Percentiles rank a stretch among this genome's conserved stretches.
Conservation (phyloP, 2,888 invertebrate genomes). For the Polyommatus iphigenia region DNA sequence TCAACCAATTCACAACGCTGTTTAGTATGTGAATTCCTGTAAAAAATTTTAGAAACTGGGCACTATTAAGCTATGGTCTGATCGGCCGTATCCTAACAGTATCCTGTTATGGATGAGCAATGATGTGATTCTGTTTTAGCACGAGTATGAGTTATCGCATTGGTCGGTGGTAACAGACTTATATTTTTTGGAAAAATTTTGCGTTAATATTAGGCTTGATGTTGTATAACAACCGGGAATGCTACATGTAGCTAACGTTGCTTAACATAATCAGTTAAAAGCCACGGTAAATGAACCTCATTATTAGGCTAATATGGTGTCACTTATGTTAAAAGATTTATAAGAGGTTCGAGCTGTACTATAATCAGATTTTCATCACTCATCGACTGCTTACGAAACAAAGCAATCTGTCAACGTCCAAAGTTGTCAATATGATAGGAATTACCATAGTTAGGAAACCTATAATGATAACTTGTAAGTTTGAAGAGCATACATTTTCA, state of each 20-base stretch:
- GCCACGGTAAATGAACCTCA: background rate
- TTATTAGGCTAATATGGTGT: background rate
- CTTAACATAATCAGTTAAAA: background rate
- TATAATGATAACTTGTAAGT: background rate
- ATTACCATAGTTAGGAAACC: slow-evolving; percentile 4
- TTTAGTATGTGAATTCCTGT: too few relatives aligned
- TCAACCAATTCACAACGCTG: too few relatives aligned
- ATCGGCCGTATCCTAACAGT: too few relatives aligned
- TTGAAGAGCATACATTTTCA: background rate
- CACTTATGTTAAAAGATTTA: background rate
- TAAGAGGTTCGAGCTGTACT: background rate
- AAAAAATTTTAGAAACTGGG: too few relatives aligned
- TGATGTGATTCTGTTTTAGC: too few relatives aligned
- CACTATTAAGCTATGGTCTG: too few relatives aligned
- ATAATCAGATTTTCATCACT: slow-evolving; percentile 13
- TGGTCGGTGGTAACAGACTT: too few relatives aligned
- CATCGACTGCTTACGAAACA: background rate
- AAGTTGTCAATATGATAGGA: slow-evolving; percentile 4
- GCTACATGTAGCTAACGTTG: background rate
- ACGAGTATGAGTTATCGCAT: too few relatives aligned
- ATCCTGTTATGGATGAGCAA: too few relatives aligned
- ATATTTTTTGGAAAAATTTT: too few relatives aligned
- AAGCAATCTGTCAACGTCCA: slow-evolving; percentile 16
- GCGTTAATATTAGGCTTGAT: background rate
- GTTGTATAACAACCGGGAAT: background rate